phyloP scores from a whole-genome alignment of 2,113 vertebrate genomes.

The Dasyornis broadbenti region DNA sequence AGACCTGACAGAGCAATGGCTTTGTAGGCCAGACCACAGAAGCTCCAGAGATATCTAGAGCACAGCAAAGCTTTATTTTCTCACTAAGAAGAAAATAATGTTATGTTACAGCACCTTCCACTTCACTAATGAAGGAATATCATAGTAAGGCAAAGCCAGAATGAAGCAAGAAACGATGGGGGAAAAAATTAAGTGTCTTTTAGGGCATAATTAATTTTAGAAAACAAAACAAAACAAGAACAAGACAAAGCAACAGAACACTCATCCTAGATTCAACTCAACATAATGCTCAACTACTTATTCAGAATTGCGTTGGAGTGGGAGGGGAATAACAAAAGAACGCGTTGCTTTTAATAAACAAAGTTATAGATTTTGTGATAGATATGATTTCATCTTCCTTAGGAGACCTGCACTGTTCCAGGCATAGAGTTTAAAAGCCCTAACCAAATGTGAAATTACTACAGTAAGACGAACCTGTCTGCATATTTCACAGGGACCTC shows the following conservation, averaged over 20 bases:
- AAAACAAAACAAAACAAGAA: neutral
- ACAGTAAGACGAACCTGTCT: conserved; percentile 80
- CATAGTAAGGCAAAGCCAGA: neutral
- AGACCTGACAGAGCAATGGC: neutral
- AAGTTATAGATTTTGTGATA: neutral
- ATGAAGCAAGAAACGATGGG: neutral
- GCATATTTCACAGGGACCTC: conserved; percentile 92
- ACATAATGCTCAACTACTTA: neutral
- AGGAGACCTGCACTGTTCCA: neutral
- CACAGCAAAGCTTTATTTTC: neutral
- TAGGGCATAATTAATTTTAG: neutral
- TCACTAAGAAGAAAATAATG: neutral
- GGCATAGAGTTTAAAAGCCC: neutral
- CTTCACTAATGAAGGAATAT: neutral
- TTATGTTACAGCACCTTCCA: neutral
- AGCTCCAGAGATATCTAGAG: neutral
- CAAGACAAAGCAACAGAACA: neutral
- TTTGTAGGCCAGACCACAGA: neutral
- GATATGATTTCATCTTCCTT: neutral
- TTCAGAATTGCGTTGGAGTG: neutral
- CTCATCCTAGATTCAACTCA: neutral
- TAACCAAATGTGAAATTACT: neutral
- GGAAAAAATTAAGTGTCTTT: neutral
- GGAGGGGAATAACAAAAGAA: neutral
- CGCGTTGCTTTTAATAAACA: neutral